A percentile compares a stretch with the other conserved stretches of the same genome.
Evolutionary conservation across 2,888 invertebrate species (phyloP).

Genomic region (Luperina nickerlii): DNA sequence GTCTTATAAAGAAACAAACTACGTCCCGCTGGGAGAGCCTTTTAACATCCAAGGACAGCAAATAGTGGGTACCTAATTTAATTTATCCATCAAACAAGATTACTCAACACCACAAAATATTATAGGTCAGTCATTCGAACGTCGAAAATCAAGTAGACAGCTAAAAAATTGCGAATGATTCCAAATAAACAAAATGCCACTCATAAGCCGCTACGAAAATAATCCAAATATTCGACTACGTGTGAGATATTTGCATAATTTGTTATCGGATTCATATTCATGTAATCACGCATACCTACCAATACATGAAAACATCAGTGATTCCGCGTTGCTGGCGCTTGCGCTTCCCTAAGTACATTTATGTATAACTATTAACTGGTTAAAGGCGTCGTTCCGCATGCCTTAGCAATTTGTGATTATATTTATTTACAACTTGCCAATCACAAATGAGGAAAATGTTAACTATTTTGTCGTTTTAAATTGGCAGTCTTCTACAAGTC

Average conservation of each 20-base stretch:
- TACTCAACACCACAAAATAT: slow-evolving; percentile 11
- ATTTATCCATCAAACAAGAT: slow-evolving; percentile 21
- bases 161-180: slow-evolving; percentile 33
- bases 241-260: slow-evolving; percentile 50
- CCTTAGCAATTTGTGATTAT: slow-evolving; percentile 62
- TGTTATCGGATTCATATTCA: slow-evolving; percentile 55
- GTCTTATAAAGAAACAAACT: too few species aligned
- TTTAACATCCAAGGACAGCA: background rate
- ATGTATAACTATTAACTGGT: slow-evolving; percentile 51
- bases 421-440: slow-evolving; percentile 50
- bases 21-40: background rate
- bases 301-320: slow-evolving; percentile 59
- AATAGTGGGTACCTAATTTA: background rate
- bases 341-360: slow-evolving; percentile 63
- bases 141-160: slow-evolving; percentile 25
- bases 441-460: slow-evolving; percentile 31
- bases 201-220: slow-evolving; percentile 48
- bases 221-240: slow-evolving; percentile 37
- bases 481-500: background rate
- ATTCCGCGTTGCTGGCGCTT: slow-evolving; percentile 64
- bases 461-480: slow-evolving; percentile 20
- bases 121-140: slow-evolving; percentile 32
- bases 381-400: slow-evolving; percentile 66
- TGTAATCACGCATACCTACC: slow-evolving; percentile 59
- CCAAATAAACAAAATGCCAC: slow-evolving; percentile 49